Conservation (phyloP, 1,140 invertebrate genomes). For the Macrotrachela quadricornifera region DNA sequence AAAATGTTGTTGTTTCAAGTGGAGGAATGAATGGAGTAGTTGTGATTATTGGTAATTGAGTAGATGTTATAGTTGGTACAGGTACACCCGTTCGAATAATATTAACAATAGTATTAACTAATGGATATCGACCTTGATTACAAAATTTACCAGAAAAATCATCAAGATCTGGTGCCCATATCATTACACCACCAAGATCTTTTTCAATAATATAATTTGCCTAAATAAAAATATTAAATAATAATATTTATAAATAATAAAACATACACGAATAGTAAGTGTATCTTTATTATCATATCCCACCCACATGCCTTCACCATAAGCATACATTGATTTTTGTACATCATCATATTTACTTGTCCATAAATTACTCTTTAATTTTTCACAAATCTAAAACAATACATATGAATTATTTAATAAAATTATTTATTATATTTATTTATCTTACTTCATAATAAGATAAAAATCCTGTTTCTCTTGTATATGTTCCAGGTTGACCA, state of each 20-base stretch:
- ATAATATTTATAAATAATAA: background rate
- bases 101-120: conserved; percentile 11
- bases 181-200: conserved; percentile 75
- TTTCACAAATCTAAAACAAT: conserved; percentile 46
- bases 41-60: too few relatives aligned
- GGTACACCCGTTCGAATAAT: background rate
- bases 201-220: conserved; percentile 49
- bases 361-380: conserved; percentile 60
- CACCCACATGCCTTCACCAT: conserved; percentile 65
- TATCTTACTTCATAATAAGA: conserved; percentile 56
- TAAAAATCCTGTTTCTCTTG: conserved; percentile 66
- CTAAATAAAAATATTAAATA: conserved; percentile 40
- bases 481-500: conserved; percentile 40
- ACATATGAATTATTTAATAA: too few relatives aligned
- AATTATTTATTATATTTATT: conserved; percentile 11
- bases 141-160: conserved; percentile 18
- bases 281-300: conserved; percentile 51
- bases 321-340: conserved; percentile 70
- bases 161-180: conserved; percentile 82
- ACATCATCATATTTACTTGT: conserved; percentile 69
- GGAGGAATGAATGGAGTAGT: too few relatives aligned
- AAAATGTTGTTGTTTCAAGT: too few relatives aligned
- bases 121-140: conserved; percentile 18
- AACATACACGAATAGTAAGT: conserved; percentile 53
- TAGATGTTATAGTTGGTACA: too few relatives aligned